Evolutionary conservation across 1,140 invertebrate species (phyloP), one percentile per base, ranked within the genome.

Genomic region (Plutomurus gul): DNA sequence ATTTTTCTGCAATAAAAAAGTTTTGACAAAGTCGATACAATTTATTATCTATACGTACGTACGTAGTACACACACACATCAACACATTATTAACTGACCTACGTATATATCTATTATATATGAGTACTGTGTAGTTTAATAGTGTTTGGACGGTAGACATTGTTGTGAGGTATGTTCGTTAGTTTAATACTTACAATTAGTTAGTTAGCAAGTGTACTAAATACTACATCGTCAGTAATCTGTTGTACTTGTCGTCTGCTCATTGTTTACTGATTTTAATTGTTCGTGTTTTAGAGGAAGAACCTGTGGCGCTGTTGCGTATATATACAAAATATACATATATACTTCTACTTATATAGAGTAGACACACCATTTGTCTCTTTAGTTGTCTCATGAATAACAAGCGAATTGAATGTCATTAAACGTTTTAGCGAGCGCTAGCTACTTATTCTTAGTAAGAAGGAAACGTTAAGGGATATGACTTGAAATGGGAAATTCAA

Each of bases 1-100:
- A 33, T 65, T 65, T 65, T 65, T 65, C 56, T 65, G 56, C 25
- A 56, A 56, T 30, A 56, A 27, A 22, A 25, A 60, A 65, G 56
- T 65, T 65, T 65, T 65, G 56, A 65, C 56, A 65, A 65, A 65
- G 27, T 33, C 25, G 11, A 30, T 65, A 65, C 13, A n/a, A 33
- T 33, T 65, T 65, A 65, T 65, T 33, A 65, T 65, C 56, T 33
- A 65, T n/a, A 30, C n/a, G n/a, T 43, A 13, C 11, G 2, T 13
- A 43, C 11, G 11, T 13, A 33, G 36, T 33, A 65, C 56, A 33
- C 36, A 65, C 56, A 18, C 27, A 65, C 27, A 65, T 25, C n/a
- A n/a, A 47, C 20, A 65, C 27, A 30, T 33, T 65, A 65, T 27
- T n/a, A n/a, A n/a, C n/a, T n/a, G n/a, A n/a, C n/a, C n/a, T n/a